Evolutionary conservation across 2,888 invertebrate genomes (phyloP), one percentile per base, ranked within the genome.

Genomic region (Pseudoips prasinana): DNA sequence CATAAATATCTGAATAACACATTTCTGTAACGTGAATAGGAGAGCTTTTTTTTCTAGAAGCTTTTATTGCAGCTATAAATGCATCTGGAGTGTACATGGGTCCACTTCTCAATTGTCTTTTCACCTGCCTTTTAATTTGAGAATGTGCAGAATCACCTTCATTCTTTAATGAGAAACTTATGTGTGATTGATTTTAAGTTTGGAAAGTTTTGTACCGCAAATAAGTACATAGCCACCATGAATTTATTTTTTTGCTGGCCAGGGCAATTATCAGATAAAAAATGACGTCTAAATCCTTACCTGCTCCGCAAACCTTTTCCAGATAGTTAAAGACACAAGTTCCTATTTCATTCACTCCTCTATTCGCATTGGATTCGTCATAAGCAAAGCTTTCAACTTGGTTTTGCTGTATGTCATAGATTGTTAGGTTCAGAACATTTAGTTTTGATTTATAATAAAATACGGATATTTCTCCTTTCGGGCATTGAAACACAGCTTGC

Each of bases 321-420:
- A 68, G 24, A 25, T 58, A 65, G 31, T 57, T 49, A 29, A 48
- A 50, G 37, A 66, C 42, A 33, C 61, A 65, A 22, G 56, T 54
- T 10, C 8, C 37, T n/a, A 41, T 58, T 49, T 64, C 65, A 37
- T 53, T 49, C 5, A 49, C 51, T 38, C 63, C 62, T 39, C 64
- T 46, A 24, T 53, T 39, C 3, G 55, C 64, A 29, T 58, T 35
- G 5, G 54, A 53, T 42, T 73, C 62, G 39, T 69, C 56, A 67
- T 64, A 69, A 22, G 68, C 44, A 39, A 54, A 62, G 33, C 58
- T 45, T 17, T 63, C 44, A 18, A 38, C 40, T 36, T 22, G 29
- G 14, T 45, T 49, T 28, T 22, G 46, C 34, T 55, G 39, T 7
- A 64, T 38, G 37, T 60, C 28, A 33, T 51, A 60, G 30, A 63